Evolutionary conservation across 2,797 vertebrate species (phyloP).

Genomic region (Hypotaenidia philippensis): DNA sequence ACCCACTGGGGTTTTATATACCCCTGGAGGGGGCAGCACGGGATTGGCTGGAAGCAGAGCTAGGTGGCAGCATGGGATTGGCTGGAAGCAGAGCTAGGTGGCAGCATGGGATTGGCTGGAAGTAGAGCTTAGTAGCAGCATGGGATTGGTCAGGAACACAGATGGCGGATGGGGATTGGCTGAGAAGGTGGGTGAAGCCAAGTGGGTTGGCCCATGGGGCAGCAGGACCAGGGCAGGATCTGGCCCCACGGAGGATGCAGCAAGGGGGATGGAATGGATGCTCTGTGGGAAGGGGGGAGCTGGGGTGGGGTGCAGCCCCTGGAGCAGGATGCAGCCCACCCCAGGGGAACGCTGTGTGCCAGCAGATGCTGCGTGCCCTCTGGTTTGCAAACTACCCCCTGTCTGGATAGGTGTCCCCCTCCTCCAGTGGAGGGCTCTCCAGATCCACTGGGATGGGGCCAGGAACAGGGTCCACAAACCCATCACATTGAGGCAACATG

Average conservation of each 20-base stretch:
- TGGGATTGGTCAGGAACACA: neutral
- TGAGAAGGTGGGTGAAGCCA: neutral
- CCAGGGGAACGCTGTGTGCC: rapidly evolving
- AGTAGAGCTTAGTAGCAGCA: neutral
- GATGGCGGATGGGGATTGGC: neutral
- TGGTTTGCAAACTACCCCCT: neutral
- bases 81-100: neutral
- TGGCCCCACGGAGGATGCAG: rapidly evolving
- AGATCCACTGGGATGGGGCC: neutral
- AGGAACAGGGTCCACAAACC: neutral
- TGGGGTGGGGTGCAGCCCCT: neutral
- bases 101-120: neutral
- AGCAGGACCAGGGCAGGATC: neutral
- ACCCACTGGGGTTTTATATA: neutral
- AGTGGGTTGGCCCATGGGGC: neutral
- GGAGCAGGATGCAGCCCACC: neutral
- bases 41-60: neutral
- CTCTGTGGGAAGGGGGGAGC: too few species aligned
- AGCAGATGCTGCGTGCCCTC: neutral
- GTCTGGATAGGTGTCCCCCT: neutral
- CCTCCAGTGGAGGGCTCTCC: too few species aligned
- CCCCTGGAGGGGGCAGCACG: neutral
- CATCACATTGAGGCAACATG: rapidly evolving
- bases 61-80: neutral
- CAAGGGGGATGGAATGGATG: too few species aligned